A percentile compares a stretch with the other conserved stretches of the same genome.
These are phyloP conservation scores for Axinella damicornis DNA, from an alignment of 37 sponge, comb jelly and placozoan species.

Conservation along the genomic window DNA sequence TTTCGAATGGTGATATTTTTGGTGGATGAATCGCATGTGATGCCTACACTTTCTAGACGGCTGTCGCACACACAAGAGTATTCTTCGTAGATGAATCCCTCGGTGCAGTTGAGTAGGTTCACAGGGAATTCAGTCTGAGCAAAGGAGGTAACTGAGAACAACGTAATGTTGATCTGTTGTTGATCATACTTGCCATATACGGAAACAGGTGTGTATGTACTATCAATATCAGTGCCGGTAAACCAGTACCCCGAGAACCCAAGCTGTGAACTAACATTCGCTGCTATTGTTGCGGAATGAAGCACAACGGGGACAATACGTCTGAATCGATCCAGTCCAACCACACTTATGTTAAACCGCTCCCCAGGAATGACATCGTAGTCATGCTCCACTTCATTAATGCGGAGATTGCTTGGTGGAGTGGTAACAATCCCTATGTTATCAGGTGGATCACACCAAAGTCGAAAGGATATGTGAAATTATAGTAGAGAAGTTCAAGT, in stretches of 20 bases:
- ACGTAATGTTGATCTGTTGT: background rate
- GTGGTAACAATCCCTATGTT: conserved; percentile 12
- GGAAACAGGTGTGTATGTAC: background rate
- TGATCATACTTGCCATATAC: background rate
- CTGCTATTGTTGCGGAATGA: conserved; percentile 1
- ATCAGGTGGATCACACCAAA: conserved; percentile 6
- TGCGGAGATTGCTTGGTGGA: background rate
- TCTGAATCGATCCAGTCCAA: conserved; percentile 25
- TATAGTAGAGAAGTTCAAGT: background rate
- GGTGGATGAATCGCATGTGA: background rate
- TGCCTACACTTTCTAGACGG: background rate
- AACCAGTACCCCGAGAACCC: conserved; percentile 39
- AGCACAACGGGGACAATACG: conserved; percentile 10
- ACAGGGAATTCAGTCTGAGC: background rate
- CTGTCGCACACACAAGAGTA: background rate
- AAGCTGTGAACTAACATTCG: background rate
- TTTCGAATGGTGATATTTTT: conserved; percentile 6
- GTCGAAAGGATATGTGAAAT: conserved; percentile 4
- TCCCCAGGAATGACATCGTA: conserved; percentile 21
- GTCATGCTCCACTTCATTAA: background rate
- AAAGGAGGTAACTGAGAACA: conserved; percentile 18
- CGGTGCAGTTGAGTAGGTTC: conserved; percentile 25
- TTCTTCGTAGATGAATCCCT: conserved; percentile 16
- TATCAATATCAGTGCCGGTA: background rate
- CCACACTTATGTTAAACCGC: conserved; percentile 7